A percentile compares a stretch with the other conserved stretches of the same genome.
These are phyloP conservation scores for Todiramphus saurophagus DNA, from an alignment of 2,113 vertebrate genomes.

Conservation along the genomic window DNA sequence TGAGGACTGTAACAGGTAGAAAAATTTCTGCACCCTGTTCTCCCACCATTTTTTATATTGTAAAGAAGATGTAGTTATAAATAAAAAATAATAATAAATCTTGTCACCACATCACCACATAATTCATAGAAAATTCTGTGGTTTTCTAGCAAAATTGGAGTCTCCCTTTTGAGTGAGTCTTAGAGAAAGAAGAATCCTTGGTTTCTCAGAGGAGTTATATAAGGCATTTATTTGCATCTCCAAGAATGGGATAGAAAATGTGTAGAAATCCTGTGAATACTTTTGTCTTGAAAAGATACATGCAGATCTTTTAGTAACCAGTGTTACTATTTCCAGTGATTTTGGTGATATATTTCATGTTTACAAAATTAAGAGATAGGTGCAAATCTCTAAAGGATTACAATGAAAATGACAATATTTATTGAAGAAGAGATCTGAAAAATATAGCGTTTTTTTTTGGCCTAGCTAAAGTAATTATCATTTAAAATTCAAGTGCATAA, in stretches of 20 bases:
- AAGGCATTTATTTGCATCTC: background rate
- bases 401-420: background rate
- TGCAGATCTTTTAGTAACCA: background rate
- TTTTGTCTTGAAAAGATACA: background rate
- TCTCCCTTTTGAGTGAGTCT: background rate
- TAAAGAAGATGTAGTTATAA: background rate
- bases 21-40: background rate
- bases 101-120: background rate
- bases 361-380: background rate
- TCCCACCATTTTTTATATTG: background rate
- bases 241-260: background rate
- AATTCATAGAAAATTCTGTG: background rate
- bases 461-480: background rate
- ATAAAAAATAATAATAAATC: background rate
- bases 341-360: background rate
- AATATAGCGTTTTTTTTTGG: background rate
- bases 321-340: background rate
- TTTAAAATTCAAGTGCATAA: background rate
- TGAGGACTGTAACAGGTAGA: background rate
- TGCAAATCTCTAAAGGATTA: background rate
- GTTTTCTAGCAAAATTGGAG: background rate
- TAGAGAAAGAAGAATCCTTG: background rate
- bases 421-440: background rate
- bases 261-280: background rate
- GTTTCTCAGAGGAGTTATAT: background rate